Evolutionary conservation across 2,113 vertebrate species (phyloP), one percentile per base, ranked within the genome.

Genomic region (Columba livia): DNA sequence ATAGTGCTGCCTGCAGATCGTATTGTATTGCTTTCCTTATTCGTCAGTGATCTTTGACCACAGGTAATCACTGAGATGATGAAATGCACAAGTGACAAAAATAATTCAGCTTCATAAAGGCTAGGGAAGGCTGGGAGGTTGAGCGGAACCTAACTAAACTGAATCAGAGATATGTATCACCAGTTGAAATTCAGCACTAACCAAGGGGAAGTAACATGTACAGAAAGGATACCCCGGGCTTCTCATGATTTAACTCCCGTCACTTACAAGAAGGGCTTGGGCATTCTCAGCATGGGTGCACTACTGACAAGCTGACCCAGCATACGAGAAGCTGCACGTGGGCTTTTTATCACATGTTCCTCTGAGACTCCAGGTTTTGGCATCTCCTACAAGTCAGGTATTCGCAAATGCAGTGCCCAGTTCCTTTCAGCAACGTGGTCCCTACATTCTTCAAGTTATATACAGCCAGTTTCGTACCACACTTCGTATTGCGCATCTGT

Each of bases 201-300:
- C 48, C 34, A 48, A 54, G 0, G 1, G 26, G 29, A 84, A 86
- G 42, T 13, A 70, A 50, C 0, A 2, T 7, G 12, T 0, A 3
- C 8, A 48, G 42, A 73, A 89, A 38, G 47, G 15, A 31, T 25
- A 48, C 4, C 7, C 14, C 6, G 19, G 34, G 21, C 65, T 85
- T 74, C 15, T 81, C 21, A 21, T 50, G 24, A n/a, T 36, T 67
- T 66, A 66, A 31, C 47, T 90, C 51, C 4, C 2, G 1, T 32
- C 60, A 31, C 73, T 72, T 62, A 50, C 31, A 74, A 74, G 42
- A 42, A 72, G 34, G 38, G 25, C 23, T 28, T 64, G 51, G 23
- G 15, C 29, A 74, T 32, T 66, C 14, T n/a, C 48, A 67, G 53
- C 4, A 4, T 44, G 48, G 80, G 38, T 17, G 25, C 28, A 12